Conservation (phyloP, 2,113 vertebrate genomes). For the Cryptomyrus ogoouensis region DNA sequence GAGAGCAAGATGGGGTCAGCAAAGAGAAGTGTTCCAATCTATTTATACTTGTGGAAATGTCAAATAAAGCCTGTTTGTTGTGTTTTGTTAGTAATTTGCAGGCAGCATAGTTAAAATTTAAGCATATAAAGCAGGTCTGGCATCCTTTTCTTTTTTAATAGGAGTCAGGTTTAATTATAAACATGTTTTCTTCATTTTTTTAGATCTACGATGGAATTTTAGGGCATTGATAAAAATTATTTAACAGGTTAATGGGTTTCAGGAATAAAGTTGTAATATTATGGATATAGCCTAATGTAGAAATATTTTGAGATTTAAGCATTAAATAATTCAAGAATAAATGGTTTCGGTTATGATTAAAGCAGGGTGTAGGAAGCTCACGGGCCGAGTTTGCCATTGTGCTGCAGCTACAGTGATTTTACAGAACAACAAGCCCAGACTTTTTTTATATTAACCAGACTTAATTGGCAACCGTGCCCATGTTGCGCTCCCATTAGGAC, state of each 20-base stretch:
- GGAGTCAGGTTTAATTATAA: neutral
- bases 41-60: neutral
- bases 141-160: neutral
- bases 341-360: neutral
- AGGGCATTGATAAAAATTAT: neutral
- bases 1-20: neutral
- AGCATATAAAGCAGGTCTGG: neutral
- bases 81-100: neutral
- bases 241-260: neutral
- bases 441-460: neutral
- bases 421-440: neutral
- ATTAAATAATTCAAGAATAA: neutral
- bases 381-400: neutral
- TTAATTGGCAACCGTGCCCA: neutral
- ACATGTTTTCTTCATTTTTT: neutral
- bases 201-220: neutral
- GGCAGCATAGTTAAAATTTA: neutral
- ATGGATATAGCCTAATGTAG: neutral
- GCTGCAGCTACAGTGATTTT: neutral
- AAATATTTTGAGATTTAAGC: neutral
- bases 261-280: neutral
- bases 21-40: neutral
- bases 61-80: neutral
- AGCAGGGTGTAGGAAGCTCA: neutral
- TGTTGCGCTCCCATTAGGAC: neutral